phyloP scores from a whole-genome alignment of 37 sponge, comb jelly and placozoan genomes.

The Spongia lamella region DNA sequence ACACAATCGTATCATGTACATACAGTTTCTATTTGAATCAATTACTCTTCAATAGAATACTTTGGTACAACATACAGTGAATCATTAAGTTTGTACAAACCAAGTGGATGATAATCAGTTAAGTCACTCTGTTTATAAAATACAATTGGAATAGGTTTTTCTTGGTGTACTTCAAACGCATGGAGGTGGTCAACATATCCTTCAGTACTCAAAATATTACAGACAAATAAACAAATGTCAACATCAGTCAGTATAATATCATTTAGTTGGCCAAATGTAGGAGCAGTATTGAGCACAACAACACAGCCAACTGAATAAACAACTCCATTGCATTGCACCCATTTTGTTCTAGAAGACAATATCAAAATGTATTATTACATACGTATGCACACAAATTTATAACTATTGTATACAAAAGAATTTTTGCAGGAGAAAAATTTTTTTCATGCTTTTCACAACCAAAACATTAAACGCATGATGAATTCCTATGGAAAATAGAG shows the following conservation, averaged over 20 bases:
- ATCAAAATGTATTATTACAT: no score
- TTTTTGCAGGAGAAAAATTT: no score
- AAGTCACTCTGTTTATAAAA: constrained; percentile 7
- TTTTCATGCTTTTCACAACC: no score
- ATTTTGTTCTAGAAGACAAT: no score
- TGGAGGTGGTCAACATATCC: constrained; percentile 1
- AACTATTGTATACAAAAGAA: no score
- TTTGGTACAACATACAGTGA: constrained; percentile 14
- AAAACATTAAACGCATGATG: no score
- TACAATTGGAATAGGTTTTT: constrained; percentile 10
- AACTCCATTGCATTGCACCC: no score
- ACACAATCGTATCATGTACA: constrained; percentile 1
- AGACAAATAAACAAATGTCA: constrained; percentile 9
- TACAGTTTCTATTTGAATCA: neutral
- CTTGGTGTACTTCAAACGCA: constrained; percentile 5
- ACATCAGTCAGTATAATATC: constrained; percentile 7
- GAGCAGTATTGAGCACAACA: neutral
- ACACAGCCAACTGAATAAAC: neutral
- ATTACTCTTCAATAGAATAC: constrained; percentile 6
- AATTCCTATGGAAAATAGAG: no score
- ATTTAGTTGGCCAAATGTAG: constrained; percentile 11
- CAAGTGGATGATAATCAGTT: constrained; percentile 18
- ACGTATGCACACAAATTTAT: no score
- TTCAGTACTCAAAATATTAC: constrained; percentile 5
- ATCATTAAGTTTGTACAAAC: constrained; percentile 15